Evolutionary conservation across 37 sponge, comb jelly and placozoan species (phyloP), one percentile per base, ranked within the genome.

Genomic region (Corticium candelabrum): DNA sequence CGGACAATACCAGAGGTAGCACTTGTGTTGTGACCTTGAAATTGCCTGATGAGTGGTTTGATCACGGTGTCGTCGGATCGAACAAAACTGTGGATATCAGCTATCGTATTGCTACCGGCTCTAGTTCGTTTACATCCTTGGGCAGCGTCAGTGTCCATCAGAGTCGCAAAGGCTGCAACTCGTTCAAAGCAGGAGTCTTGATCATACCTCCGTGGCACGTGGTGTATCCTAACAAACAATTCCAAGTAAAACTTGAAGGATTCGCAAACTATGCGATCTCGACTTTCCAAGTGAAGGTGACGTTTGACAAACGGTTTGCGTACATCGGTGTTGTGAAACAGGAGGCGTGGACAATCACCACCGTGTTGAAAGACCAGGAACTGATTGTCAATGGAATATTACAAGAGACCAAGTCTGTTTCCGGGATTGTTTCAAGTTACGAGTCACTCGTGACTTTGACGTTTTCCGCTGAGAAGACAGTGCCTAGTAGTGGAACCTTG

Each of bases 341-440:
- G 36, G 36, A 70, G 5, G 62, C 15, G 15, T 70, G 7, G 29
- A 70, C 73, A 30, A 15, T 70, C 33, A 29, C 73, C 36, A 34
- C 5, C 33, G 31, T 32, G 4, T 7, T 70, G 5, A 15, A 34
- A 5, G 5, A 70, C 4, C 31, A 4, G 4, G 31, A 70, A 32
- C 73, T 70, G 73, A 15, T 70, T 5, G 5, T 70, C 33, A 70
- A 29, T 70, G 73, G 73, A 4, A 4, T 70, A 70, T 4, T 70
- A 32, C 4, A 70, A 70, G 31, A 4, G 5, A 7, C 73, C 33
- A 29, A 15, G 5, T 7, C 73, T 29, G 35, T 7, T 34, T 5
- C 73, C 21, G 31, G 31, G 33, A 7, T 5, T 7, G 36, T 70
- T 5, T 30, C 73, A 29, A 32, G 36, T 32, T 15, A 70, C 29